Evolutionary conservation across 1,140 invertebrate genomes (phyloP).

Genomic region (Ganaspis sp.): DNA sequence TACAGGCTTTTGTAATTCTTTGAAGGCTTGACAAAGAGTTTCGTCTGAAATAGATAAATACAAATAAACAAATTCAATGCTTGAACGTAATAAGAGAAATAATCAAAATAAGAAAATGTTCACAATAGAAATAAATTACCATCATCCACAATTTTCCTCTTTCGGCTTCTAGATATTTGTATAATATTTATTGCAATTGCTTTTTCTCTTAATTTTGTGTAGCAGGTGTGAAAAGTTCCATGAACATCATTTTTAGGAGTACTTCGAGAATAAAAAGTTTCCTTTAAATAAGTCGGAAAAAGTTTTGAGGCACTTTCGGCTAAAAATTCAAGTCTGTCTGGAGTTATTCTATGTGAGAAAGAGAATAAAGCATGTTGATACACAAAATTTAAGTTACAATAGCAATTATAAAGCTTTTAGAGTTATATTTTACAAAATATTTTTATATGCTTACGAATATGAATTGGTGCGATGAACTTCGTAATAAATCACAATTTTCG

Average conservation of each 20-base stretch:
- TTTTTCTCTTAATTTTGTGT: not conserved
- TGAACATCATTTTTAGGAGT: not conserved
- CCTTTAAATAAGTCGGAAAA: not conserved
- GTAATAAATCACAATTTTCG: not conserved
- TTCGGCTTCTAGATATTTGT: not conserved
- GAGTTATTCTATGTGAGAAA: not conserved
- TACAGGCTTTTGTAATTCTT: not conserved
- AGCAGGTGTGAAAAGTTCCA: not conserved
- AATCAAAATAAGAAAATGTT: not conserved
- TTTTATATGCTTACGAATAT: not conserved
- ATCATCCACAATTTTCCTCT: not conserved
- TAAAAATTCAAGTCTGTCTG: constrained; percentile 4
- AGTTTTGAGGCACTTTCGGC: constrained; percentile 19
- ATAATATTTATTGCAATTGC: not conserved
- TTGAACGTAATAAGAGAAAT: not conserved
- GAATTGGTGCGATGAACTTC: not conserved
- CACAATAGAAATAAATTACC: not conserved
- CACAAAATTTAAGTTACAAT: not conserved
- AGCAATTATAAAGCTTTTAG: not conserved
- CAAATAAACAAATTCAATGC: not conserved
- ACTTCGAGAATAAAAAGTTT: not conserved
- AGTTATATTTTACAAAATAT: too few relatives aligned
- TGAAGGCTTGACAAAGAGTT: not conserved
- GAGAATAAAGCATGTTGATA: not conserved
- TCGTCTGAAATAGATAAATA: not conserved